Conservation (phyloP, 2,113 vertebrate genomes). For the Anoura caudifer region DNA sequence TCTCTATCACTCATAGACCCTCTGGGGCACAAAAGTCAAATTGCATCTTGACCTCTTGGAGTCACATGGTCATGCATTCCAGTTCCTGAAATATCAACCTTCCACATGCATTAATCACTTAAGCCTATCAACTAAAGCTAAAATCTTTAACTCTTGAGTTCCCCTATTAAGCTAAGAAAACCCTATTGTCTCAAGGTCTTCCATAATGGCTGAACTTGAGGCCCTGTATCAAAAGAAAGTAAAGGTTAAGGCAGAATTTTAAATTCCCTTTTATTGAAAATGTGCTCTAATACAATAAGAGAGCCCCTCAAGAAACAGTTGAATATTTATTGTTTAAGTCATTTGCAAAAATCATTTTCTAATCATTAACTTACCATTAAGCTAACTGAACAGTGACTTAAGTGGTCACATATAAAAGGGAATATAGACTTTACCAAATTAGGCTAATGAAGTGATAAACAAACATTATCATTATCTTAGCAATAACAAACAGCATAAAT, state of each 20-base stretch:
- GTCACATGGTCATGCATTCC: too few relatives aligned
- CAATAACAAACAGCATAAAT: background rate
- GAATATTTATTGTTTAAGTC: background rate
- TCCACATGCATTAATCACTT: too few relatives aligned
- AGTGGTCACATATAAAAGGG: background rate
- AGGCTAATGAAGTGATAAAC: background rate
- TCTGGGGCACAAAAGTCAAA: too few relatives aligned
- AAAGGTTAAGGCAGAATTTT: background rate
- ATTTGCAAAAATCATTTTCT: background rate
- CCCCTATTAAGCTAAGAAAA: background rate
- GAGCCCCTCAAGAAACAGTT: background rate
- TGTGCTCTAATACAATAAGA: background rate
- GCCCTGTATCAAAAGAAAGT: background rate
- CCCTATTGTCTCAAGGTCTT: background rate
- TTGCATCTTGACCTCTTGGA: too few relatives aligned
- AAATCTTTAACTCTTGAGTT: too few relatives aligned
- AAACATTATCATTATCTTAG: background rate
- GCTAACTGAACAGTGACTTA: background rate
- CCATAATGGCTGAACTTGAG: background rate
- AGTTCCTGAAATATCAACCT: too few relatives aligned
- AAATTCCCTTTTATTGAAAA: background rate
- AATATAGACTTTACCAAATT: background rate
- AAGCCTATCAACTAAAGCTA: too few relatives aligned
- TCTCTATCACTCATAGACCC: too few relatives aligned
- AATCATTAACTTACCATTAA: background rate